A percentile compares a stretch with the other conserved stretches of the same genome.
phyloP scores from a whole-genome alignment of 2,113 vertebrate species.

The Pelodiscus sinensis region DNA sequence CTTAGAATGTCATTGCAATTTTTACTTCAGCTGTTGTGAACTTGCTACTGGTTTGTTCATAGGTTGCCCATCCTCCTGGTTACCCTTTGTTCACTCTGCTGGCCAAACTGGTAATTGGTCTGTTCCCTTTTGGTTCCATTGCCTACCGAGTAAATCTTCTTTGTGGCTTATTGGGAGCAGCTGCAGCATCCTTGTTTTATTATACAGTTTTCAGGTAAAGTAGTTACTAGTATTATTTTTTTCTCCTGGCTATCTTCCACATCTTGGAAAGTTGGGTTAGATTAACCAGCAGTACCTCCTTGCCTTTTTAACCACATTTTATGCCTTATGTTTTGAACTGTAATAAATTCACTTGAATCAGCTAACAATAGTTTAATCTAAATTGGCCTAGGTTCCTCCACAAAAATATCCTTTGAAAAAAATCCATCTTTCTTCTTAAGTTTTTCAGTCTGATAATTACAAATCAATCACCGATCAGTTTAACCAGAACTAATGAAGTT shows the following conservation, averaged over 20 bases:
- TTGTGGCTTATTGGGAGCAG: conserved; percentile 86
- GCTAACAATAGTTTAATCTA: conserved; percentile 54
- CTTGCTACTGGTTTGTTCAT: not conserved
- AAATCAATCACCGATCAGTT: conserved; percentile 70
- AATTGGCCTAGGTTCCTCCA: conserved; percentile 59
- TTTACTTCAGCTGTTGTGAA: not conserved
- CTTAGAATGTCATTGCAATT: not conserved
- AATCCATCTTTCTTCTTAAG: conserved; percentile 42
- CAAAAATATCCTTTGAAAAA: conserved; percentile 34
- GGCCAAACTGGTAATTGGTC: conserved; percentile 78
- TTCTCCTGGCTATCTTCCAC: not conserved
- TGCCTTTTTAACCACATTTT: not conserved
- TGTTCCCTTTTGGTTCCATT: conserved; percentile 83
- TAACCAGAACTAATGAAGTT: conserved; percentile 83
- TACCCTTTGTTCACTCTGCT: conserved; percentile 95
- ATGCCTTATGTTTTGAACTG: not conserved
- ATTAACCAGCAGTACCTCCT: not conserved
- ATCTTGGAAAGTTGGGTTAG: not conserved
- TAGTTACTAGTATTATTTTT: not conserved
- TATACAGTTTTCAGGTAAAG: conserved; percentile 92
- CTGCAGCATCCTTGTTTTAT: conserved; percentile 88
- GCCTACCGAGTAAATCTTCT: conserved; percentile 92
- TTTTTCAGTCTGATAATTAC: conserved; percentile 72
- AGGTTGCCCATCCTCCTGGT: conserved; percentile 98
- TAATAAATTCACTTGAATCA: conserved; percentile 61